phyloP scores from a whole-genome alignment of 2,888 invertebrate species.

The Xestia xanthographa region DNA sequence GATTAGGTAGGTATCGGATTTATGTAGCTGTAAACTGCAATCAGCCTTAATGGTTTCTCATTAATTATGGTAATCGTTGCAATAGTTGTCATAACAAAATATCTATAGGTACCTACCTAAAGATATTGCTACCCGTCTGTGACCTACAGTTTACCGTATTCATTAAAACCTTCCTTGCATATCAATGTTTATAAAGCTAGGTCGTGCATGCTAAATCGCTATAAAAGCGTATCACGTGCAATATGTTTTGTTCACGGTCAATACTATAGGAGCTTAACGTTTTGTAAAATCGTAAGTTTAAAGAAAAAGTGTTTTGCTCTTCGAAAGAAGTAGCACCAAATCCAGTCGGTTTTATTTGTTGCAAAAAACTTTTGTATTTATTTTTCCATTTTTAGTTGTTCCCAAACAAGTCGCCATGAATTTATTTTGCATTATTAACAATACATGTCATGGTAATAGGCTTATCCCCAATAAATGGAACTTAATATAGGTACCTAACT shows the following conservation, averaged over 20 bases:
- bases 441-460: too few relatives aligned
- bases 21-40: not conserved
- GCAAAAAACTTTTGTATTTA: too few relatives aligned
- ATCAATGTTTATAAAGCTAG: constrained; percentile 10
- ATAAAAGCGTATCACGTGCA: constrained; percentile 9
- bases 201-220: constrained; percentile 28
- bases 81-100: not conserved
- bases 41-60: constrained; percentile 22
- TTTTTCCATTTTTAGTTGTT: too few relatives aligned
- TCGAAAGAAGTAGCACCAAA: constrained; percentile 15
- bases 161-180: constrained; percentile 27
- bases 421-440: too few relatives aligned
- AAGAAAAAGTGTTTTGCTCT: constrained; percentile 23
- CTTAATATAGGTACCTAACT: too few relatives aligned
- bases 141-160: constrained; percentile 7
- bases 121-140: not conserved
- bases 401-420: too few relatives aligned
- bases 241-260: not conserved
- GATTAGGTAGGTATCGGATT: not conserved
- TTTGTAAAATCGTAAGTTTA: constrained; percentile 8
- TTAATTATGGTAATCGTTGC: constrained; percentile 39
- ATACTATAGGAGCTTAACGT: constrained; percentile 20
- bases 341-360: too few relatives aligned
- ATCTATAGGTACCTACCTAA: not conserved
- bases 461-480: too few relatives aligned